phyloP scores from a whole-genome alignment of 2,797 vertebrate genomes.

The Scarus forsteni region DNA sequence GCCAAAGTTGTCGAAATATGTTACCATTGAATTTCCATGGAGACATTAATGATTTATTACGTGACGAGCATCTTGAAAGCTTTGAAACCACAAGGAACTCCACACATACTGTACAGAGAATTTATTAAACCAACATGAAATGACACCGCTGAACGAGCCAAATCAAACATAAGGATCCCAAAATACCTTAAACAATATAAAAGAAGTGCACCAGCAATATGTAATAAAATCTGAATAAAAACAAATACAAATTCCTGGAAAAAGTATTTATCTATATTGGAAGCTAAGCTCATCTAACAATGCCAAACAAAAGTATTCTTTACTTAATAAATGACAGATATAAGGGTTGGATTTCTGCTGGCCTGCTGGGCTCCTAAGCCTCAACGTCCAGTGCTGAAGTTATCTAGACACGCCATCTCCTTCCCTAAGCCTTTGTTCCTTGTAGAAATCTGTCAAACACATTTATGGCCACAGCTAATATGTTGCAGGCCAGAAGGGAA shows the following conservation, averaged over 20 bases:
- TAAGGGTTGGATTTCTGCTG: constrained; percentile 46
- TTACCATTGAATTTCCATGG: constrained; percentile 4
- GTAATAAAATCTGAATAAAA: background rate
- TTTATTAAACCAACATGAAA: background rate
- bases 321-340: background rate
- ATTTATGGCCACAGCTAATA: constrained; percentile 69
- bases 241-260: background rate
- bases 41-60: background rate
- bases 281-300: background rate
- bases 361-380: constrained; percentile 31
- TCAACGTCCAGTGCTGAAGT: constrained; percentile 48
- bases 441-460: constrained; percentile 73
- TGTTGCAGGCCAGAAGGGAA: constrained; percentile 47
- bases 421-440: constrained; percentile 60
- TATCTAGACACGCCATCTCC: constrained; percentile 54
- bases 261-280: background rate
- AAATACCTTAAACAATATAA: background rate
- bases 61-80: background rate
- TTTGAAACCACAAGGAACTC: background rate
- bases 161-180: background rate
- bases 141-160: background rate
- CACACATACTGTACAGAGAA: background rate
- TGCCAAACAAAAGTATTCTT: constrained; percentile 6
- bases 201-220: background rate
- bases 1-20: background rate